A percentile compares a stretch with the other conserved stretches of the same genome.
phyloP scores from a whole-genome alignment of 2,113 vertebrate genomes.

The Lepisosteus oculatus region DNA sequence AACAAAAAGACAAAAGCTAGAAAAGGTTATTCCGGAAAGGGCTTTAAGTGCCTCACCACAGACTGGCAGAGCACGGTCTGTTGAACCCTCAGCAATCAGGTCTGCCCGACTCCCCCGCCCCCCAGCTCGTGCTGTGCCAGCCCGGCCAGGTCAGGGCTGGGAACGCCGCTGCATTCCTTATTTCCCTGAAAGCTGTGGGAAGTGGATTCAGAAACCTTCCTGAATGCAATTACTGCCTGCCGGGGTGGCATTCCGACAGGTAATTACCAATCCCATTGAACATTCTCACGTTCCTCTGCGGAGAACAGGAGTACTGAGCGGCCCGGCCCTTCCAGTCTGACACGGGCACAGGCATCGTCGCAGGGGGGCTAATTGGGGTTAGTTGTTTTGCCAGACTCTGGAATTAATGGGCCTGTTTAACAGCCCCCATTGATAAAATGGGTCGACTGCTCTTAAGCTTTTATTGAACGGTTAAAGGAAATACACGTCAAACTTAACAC shows the following conservation, averaged over 20 bases:
- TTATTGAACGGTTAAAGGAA: slow-evolving; percentile 15
- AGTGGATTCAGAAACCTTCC: too few species aligned
- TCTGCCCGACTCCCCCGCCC: too few species aligned
- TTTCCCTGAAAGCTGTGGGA: too few species aligned
- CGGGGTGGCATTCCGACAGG: slow-evolving; percentile 53
- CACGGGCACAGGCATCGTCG: slow-evolving; percentile 24
- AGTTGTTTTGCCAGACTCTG: slow-evolving; percentile 42
- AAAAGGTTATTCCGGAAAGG: too few species aligned
- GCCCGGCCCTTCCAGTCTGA: too few species aligned
- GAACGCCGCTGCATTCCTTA: too few species aligned
- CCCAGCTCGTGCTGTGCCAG: too few species aligned
- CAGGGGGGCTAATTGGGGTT: slow-evolving; percentile 50
- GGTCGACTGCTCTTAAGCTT: neutral
- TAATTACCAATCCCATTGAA: slow-evolving; percentile 55
- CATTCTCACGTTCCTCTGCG: slow-evolving; percentile 58
- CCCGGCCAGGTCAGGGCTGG: too few species aligned
- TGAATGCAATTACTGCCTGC: slow-evolving; percentile 24
- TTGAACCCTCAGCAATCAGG: too few species aligned
- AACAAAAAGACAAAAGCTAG: too few species aligned
- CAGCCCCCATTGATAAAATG: slow-evolving; percentile 6
- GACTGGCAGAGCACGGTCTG: too few species aligned
- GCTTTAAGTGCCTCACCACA: too few species aligned
- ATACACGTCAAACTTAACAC: slow-evolving; percentile 1
- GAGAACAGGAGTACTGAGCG: slow-evolving; percentile 13
- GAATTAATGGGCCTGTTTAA: slow-evolving; percentile 34